phyloP scores from a whole-genome alignment of 1,140 invertebrate species.

The Pseudomyrmex dendroicus region DNA sequence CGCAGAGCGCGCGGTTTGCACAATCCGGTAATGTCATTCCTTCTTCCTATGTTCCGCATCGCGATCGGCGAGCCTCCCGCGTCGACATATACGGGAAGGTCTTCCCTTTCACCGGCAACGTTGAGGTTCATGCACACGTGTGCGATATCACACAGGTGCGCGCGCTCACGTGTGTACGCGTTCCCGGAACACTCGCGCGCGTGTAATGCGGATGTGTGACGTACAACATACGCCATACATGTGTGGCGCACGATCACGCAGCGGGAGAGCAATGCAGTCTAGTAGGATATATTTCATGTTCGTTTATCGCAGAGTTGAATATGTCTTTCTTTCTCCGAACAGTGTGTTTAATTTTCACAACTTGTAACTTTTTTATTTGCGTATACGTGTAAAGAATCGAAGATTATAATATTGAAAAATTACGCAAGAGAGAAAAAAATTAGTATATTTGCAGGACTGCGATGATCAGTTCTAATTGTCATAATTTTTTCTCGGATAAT shows the following conservation, averaged over 20 bases:
- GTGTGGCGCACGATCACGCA: not conserved
- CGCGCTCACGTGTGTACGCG: conserved; percentile 15
- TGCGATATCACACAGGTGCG: conserved; percentile 25
- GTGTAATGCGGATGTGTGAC: conserved; percentile 41
- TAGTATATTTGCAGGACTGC: no score
- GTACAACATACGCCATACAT: not conserved
- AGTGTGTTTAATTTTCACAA: no score
- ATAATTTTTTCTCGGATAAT: no score
- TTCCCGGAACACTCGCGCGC: conserved; percentile 20
- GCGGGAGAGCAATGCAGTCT: not conserved
- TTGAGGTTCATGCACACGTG: conserved; percentile 11
- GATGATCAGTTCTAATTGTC: no score
- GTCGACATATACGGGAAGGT: not conserved
- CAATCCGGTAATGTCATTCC: conserved; percentile 48
- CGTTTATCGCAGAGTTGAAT: no score
- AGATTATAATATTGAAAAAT: no score
- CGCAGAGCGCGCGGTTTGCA: conserved; percentile 39
- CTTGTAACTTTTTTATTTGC: no score
- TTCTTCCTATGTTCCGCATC: conserved; percentile 51
- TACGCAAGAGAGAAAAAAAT: no score
- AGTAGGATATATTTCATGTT: not conserved
- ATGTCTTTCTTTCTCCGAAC: no score
- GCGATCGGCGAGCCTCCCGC: conserved; percentile 16
- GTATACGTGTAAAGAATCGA: no score
- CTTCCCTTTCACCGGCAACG: conserved; percentile 44